Evolutionary conservation across 2,888 invertebrate species (phyloP).

Genomic region (Branchinecta sandiegonensis): DNA sequence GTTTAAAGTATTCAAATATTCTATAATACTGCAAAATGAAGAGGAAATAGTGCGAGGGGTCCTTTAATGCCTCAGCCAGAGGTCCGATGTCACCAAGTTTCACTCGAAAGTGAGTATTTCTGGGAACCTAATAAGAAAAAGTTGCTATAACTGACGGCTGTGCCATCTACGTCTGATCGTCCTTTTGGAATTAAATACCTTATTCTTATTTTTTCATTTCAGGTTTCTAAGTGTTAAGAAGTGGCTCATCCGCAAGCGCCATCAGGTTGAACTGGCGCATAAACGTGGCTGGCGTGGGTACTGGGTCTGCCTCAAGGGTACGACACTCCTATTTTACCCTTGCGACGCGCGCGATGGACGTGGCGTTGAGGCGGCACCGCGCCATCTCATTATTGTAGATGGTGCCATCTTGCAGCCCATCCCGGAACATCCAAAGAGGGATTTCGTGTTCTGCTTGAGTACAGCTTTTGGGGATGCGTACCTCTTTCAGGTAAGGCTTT

Average conservation of each 20-base stretch:
- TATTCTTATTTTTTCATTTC: constrained; percentile 28
- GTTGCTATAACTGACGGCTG: not conserved
- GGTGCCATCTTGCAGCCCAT: constrained; percentile 96
- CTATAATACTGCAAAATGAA: too few species aligned
- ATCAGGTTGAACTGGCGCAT: constrained; percentile 87
- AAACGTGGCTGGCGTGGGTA: constrained; percentile 97
- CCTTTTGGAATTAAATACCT: not conserved
- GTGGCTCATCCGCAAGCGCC: constrained; percentile 90
- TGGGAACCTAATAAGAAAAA: too few species aligned
- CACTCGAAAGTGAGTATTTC: too few species aligned
- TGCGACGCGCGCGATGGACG: constrained; percentile 67
- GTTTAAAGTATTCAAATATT: too few species aligned
- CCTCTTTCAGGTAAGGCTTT: constrained; percentile 62
- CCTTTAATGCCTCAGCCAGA: too few species aligned
- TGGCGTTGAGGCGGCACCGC: constrained; percentile 72
- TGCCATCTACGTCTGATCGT: not conserved
- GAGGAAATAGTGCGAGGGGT: too few species aligned
- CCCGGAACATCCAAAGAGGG: constrained; percentile 95
- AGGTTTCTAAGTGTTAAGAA: constrained; percentile 96
- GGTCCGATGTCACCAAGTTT: too few species aligned
- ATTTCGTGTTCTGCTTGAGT: constrained; percentile 94
- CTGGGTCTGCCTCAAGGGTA: constrained; percentile 96
- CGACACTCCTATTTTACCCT: constrained; percentile 86
- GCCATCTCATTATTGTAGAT: constrained; percentile 88
- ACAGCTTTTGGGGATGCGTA: constrained; percentile 97